Percentiles rank a stretch among this genome's conserved stretches.
Evolutionary conservation across 2,113 vertebrate species (phyloP).

Genomic region (Pongo abelii): DNA sequence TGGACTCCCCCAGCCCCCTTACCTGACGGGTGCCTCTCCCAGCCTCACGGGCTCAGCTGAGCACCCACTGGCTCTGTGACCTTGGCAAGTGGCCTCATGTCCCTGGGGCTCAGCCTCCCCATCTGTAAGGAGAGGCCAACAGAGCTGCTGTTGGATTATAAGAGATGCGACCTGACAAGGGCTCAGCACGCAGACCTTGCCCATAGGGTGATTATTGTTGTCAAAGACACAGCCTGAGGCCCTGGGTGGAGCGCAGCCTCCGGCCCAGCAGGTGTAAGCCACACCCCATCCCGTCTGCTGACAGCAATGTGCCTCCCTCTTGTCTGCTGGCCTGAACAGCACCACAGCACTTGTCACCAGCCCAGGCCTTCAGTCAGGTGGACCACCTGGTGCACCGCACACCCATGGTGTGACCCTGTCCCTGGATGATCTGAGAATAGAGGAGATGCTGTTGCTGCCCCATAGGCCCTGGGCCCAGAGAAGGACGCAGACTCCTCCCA

Average conservation of each 20-base stretch:
- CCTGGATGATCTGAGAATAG: not conserved
- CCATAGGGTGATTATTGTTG: not conserved
- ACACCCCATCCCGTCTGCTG: too few relatives aligned
- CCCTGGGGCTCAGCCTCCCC: not conserved
- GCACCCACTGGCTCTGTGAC: too few relatives aligned
- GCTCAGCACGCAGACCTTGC: not conserved
- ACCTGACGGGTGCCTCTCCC: not conserved
- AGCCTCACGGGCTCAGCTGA: not conserved
- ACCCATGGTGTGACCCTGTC: not conserved
- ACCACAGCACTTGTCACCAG: not conserved
- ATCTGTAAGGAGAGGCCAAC: too few relatives aligned
- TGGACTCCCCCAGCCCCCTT: not conserved
- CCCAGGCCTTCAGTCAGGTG: not conserved
- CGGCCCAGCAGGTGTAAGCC: not conserved
- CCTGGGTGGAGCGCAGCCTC: not conserved
- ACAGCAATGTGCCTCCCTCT: not conserved
- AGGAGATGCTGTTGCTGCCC: not conserved
- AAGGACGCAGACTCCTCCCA: rapidly evolving
- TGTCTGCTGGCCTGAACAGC: not conserved
- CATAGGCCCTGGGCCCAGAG: not conserved
- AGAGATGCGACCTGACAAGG: rapidly evolving
- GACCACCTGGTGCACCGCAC: too few relatives aligned
- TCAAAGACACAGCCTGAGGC: not conserved
- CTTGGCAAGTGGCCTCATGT: not conserved
- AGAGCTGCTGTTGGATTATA: rapidly evolving